Evolutionary conservation across 2,113 vertebrate species (phyloP).

Genomic region (Saguinus imperator): DNA sequence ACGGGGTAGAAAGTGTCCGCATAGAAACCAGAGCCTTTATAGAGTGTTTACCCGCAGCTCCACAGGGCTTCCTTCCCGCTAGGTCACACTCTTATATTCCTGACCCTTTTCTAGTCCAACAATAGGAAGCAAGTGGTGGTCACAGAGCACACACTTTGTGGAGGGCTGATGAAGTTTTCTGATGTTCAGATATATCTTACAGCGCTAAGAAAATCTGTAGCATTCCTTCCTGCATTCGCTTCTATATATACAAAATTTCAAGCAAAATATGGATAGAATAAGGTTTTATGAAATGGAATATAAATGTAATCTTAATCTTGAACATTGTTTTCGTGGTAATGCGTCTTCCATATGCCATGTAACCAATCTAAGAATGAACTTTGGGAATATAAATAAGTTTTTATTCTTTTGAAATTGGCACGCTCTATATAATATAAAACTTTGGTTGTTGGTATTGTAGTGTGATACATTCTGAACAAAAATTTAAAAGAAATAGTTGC

Average conservation of each 20-base stretch:
- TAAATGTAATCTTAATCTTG: background rate
- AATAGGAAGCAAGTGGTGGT: background rate
- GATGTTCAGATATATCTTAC: background rate
- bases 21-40: background rate
- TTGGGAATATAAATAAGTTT: background rate
- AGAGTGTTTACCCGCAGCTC: background rate
- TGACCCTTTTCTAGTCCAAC: background rate
- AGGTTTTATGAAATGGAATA: background rate
- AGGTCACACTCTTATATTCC: background rate
- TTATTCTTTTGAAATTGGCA: background rate
- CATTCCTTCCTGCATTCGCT: background rate
- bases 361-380: background rate
- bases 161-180: background rate
- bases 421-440: background rate
- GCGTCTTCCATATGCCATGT: background rate
- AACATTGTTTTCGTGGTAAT: background rate
- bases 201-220: background rate
- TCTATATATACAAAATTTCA: background rate
- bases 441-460: background rate
- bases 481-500: background rate
- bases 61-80: accelerated
- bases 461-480: background rate
- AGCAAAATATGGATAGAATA: background rate
- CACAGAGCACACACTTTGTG: background rate
- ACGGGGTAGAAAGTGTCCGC: background rate